phyloP scores from a whole-genome alignment of 2,113 vertebrate genomes.

The Chiloscyllium plagiosum region DNA sequence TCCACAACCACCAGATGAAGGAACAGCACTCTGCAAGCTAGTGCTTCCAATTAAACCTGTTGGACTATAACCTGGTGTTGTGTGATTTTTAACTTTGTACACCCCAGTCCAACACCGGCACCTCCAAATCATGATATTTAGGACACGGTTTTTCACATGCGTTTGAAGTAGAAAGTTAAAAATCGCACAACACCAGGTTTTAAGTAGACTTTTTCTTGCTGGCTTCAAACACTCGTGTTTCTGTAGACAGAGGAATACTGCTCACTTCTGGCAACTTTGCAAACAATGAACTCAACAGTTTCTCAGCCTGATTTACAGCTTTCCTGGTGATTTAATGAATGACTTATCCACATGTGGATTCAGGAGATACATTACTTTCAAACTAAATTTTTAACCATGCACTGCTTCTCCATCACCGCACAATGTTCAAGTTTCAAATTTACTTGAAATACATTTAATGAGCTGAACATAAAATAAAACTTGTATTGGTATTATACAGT shows the following conservation, averaged over 20 bases:
- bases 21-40: no score
- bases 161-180: no score
- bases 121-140: neutral
- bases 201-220: neutral
- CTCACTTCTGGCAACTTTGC: neutral
- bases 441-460: neutral
- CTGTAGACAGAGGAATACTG: neutral
- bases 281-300: neutral
- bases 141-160: neutral
- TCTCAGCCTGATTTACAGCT: neutral
- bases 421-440: neutral
- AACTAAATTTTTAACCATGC: neutral
- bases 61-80: no score
- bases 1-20: no score
- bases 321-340: neutral
- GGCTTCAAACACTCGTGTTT: neutral
- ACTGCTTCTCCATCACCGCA: neutral
- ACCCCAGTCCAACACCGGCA: no score
- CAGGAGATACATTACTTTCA: neutral
- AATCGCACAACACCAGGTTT: neutral
- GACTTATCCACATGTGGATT: neutral
- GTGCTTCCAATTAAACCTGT: no score
- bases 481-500: neutral
- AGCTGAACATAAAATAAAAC: neutral
- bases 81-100: no score